A percentile compares a stretch with the other conserved stretches of the same genome.
Conservation (phyloP, 2,113 vertebrate species). For the Dicerorhinus sumatrensis region DNA sequence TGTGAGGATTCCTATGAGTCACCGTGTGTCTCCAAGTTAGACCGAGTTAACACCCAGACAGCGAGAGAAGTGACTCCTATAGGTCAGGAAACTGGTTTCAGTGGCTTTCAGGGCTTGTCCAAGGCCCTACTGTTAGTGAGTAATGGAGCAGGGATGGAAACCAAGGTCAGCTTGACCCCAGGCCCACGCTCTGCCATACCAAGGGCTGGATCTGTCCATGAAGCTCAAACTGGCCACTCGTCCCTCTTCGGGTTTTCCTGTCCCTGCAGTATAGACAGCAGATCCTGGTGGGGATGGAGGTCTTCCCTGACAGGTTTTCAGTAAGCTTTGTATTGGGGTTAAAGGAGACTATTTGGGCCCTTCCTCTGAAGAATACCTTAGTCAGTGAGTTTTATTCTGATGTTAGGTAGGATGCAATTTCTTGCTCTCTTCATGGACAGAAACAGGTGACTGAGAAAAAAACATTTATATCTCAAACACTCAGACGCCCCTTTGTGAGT, state of each 20-base stretch:
- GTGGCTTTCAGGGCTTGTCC: background rate
- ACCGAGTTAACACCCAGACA: background rate
- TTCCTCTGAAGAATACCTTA: background rate
- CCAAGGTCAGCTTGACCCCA: background rate
- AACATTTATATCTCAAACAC: background rate
- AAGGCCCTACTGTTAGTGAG: fast-evolving
- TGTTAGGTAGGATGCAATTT: background rate
- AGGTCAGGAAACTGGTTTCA: no score
- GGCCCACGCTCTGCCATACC: fast-evolving
- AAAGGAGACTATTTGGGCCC: background rate
- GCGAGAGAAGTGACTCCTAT: fast-evolving
- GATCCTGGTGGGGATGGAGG: background rate
- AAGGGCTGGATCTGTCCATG: background rate
- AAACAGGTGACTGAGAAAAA: background rate
- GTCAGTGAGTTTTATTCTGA: background rate
- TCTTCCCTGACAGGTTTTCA: background rate
- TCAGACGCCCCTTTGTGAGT: no score
- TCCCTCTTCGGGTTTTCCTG: background rate
- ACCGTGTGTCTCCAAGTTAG: background rate
- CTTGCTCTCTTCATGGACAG: background rate
- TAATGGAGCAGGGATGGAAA: background rate
- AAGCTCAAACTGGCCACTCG: no score
- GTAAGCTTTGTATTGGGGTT: background rate
- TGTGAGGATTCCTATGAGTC: background rate
- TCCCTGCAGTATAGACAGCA: background rate